Conservation (phyloP, 1,140 invertebrate species). For the Drosophila pandora region DNA sequence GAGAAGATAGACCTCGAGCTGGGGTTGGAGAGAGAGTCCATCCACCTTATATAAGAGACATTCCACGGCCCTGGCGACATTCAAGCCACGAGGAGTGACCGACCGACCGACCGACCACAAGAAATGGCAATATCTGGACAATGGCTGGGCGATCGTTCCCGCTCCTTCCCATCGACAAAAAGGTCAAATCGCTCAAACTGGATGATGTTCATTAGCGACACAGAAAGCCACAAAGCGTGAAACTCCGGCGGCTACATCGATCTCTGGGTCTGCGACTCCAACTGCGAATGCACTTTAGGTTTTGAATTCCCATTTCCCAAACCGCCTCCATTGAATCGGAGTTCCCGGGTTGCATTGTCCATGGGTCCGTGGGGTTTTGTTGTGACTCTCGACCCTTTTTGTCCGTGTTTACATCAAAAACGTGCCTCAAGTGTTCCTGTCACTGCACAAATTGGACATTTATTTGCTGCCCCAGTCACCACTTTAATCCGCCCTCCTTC, state of each 20-base stretch:
- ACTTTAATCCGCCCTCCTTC: constrained; percentile 25
- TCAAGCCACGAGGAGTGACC: constrained; percentile 76
- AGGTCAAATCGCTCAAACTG: constrained; percentile 66
- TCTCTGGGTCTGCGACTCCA: constrained; percentile 27
- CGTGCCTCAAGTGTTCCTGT: constrained; percentile 80
- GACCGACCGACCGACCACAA: constrained; percentile 78
- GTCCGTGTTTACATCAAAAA: constrained; percentile 78
- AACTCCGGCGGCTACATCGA: constrained; percentile 69
- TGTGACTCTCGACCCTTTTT: constrained; percentile 74
- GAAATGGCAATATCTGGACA: constrained; percentile 48
- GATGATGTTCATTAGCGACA: constrained; percentile 78
- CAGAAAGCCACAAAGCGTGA: constrained; percentile 67
- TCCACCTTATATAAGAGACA: constrained; percentile 61
- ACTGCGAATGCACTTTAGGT: not conserved
- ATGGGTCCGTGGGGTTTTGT: constrained; percentile 13
- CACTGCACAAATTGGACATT: constrained; percentile 80
- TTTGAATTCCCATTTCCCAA: constrained; percentile 43
- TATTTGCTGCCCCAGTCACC: constrained; percentile 66
- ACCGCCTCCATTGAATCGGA: not conserved
- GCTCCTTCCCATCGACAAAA: constrained; percentile 28
- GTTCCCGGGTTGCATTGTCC: constrained; percentile 27
- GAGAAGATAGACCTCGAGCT: not conserved
- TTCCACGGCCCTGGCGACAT: constrained; percentile 56
- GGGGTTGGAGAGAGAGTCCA: constrained; percentile 10
- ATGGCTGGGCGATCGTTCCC: not conserved